Evolutionary conservation across 1,140 invertebrate species (phyloP).

Genomic region (Tetragonula clypearis): DNA sequence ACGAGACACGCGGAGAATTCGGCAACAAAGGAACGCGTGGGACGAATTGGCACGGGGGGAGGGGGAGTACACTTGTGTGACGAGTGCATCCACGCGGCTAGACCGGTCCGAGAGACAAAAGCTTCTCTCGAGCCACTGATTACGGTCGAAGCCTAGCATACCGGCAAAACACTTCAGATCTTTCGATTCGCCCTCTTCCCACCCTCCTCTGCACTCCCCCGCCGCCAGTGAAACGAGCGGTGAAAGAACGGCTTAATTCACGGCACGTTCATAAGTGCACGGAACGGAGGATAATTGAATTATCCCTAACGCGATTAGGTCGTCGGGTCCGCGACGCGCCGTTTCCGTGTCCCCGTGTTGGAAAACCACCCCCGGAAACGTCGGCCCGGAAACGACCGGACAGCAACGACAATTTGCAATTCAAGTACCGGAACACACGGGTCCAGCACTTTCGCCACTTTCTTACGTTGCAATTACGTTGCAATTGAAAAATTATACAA

Average conservation of each 20-base stretch:
- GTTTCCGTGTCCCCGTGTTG: conserved; percentile 14
- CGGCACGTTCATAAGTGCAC: conserved; percentile 26
- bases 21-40: conserved; percentile 26
- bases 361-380: background rate
- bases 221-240: background rate
- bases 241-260: conserved; percentile 40
- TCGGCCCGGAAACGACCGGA: background rate
- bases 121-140: conserved; percentile 46
- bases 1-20: conserved; percentile 16
- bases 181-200: conserved; percentile 2
- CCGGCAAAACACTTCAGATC: conserved; percentile 42
- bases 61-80: conserved; percentile 19
- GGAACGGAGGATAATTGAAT: conserved; percentile 32
- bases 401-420: background rate
- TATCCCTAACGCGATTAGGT: conserved; percentile 41
- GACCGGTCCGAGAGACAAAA: conserved; percentile 39
- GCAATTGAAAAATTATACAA: too few relatives aligned
- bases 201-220: too few relatives aligned
- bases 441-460: background rate
- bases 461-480: too few relatives aligned
- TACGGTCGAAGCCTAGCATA: conserved; percentile 17
- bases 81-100: conserved; percentile 28
- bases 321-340: background rate
- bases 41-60: too few relatives aligned
- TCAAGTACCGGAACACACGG: background rate